Evolutionary conservation across 30 jellyfish, hydroid and myxozoan species (phyloP), one percentile per base, ranked within the genome.

Genomic region (Sanderia malayensis): DNA sequence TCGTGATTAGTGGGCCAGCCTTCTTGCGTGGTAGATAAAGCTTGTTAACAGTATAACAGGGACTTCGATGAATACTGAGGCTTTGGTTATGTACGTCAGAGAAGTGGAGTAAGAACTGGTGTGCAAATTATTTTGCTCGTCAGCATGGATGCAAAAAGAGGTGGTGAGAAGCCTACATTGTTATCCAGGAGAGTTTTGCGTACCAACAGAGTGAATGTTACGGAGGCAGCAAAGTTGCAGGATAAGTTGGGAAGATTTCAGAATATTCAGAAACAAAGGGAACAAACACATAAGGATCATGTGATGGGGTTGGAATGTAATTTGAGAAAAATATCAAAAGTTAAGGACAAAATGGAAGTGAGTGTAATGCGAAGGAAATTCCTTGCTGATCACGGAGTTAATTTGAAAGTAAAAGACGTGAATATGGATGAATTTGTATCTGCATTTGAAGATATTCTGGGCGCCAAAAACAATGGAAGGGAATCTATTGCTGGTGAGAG

Each of bases 341-440:
- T 72, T 7, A 71, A 57, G 47, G 87, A 71, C 22, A 71, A 64
- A 46, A 82, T 82, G 86, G 85, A 71, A 46, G 46, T 71, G 10
- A 73, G 94, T 46, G 69, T 76, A 0, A 63, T 31, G 23, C 70
- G 94, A 2, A 59, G 94, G 44, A 71, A 73, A 44, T 72, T 71
- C 64, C 67, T 82, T 15, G 34, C 72, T 18, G 82, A 82, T 4
- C 94, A 82, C 20, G 94, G 94, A 26, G 83, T 82, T 1, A 71
- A 44, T 22, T 19, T 82, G 44, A 65, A 62, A 8, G 78, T 45
- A 22, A 73, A 52, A 34, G 76, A 62, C 29, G 79, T 71, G 0
- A 28, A 62, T 44, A 82, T 82, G 84, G 87, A 82, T 60, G 94
- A 82, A 32, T 82, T 82, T 33, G 70, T 82, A 24, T 61, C 79